phyloP scores from a whole-genome alignment of 2,797 vertebrate genomes.

The Carduelis carduelis region DNA sequence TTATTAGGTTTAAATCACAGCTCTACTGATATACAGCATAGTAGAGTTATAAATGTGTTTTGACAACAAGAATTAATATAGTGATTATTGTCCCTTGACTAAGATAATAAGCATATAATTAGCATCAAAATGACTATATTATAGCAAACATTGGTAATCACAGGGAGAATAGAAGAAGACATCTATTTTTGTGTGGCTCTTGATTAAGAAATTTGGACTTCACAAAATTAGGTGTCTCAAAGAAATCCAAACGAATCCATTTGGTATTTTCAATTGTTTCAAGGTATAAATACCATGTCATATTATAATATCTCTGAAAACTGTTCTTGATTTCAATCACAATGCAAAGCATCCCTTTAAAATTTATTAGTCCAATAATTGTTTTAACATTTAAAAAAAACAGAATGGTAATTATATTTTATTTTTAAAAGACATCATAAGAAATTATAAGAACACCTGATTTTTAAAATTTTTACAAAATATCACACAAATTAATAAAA shows the following conservation, averaged over 20 bases:
- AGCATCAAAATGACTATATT: neutral
- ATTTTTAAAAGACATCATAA: neutral
- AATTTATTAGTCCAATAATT: neutral
- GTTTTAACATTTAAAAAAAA: neutral
- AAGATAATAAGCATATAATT: slow-evolving; percentile 17
- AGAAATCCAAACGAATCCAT: neutral
- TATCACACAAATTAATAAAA: neutral
- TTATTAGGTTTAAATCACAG: neutral
- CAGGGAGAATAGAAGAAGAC: neutral
- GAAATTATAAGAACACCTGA: neutral
- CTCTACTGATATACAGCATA: neutral
- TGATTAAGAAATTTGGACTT: neutral
- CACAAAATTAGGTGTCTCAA: neutral
- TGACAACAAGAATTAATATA: neutral
- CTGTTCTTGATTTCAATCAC: neutral
- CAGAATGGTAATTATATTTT: neutral
- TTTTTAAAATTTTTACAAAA: neutral
- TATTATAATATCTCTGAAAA: neutral
- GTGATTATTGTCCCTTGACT: neutral
- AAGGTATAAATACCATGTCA: neutral
- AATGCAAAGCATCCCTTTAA: neutral
- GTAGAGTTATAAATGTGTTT: neutral
- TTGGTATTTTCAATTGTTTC: neutral
- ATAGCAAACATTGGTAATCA: neutral
- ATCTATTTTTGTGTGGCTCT: neutral